Percentiles rank a stretch among this genome's conserved stretches.
Evolutionary conservation across 2,888 invertebrate genomes (phyloP).

Genomic region (Arenicola marina): DNA sequence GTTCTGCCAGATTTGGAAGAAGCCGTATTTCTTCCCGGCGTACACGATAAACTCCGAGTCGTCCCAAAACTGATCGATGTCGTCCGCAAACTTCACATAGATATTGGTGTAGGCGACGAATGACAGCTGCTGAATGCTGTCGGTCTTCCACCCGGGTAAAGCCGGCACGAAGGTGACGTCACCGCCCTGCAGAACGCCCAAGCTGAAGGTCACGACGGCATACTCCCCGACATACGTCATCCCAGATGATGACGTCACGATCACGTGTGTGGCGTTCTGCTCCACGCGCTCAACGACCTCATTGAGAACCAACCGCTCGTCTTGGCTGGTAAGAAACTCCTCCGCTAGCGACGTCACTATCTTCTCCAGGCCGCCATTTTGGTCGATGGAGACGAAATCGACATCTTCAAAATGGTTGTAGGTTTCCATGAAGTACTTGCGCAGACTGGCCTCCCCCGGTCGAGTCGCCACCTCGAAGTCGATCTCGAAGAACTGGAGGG

Average conservation of each 20-base stretch:
- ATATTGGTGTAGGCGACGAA: slow-evolving; percentile 19
- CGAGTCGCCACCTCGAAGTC: background rate
- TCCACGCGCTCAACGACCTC: background rate
- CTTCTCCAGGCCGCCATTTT: slow-evolving; percentile 2
- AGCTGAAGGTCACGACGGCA: slow-evolving; percentile 32
- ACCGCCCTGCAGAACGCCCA: slow-evolving; percentile 32
- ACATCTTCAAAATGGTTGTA: background rate
- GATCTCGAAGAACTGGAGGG: background rate
- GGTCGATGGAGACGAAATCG: background rate
- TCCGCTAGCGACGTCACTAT: background rate
- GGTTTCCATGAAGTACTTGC: background rate
- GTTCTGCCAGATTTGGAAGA: slow-evolving; percentile 23
- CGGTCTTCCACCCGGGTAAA: slow-evolving; percentile 24
- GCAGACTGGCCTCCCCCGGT: background rate
- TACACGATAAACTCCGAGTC: slow-evolving; percentile 20
- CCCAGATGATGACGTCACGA: slow-evolving; percentile 20
- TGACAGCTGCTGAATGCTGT: slow-evolving; percentile 22
- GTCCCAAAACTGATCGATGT: slow-evolving; percentile 23
- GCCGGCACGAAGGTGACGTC: slow-evolving; percentile 23
- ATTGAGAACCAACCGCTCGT: background rate
- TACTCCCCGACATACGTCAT: slow-evolving; percentile 18
- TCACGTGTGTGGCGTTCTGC: slow-evolving; percentile 3
- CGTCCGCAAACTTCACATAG: slow-evolving; percentile 21
- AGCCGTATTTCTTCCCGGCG: slow-evolving; percentile 15
- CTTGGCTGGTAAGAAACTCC: background rate